phyloP scores from a whole-genome alignment of 2,888 invertebrate genomes.

The Pilophorus perplexus region DNA sequence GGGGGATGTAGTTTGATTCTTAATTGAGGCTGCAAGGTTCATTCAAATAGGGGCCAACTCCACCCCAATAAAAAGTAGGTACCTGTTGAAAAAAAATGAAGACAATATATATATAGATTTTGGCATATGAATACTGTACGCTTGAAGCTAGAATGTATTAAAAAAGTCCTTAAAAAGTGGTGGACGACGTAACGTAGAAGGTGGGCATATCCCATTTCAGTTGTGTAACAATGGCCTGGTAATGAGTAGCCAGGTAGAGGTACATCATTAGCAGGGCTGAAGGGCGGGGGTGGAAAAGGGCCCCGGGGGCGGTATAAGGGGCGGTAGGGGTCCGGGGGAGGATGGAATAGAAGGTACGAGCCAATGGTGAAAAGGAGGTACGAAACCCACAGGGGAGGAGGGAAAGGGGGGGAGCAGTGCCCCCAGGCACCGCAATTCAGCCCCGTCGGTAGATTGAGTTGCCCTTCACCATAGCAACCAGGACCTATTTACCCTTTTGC shows the following conservation, averaged over 20 bases:
- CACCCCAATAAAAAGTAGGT: no score
- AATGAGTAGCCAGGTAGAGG: slow-evolving; percentile 42
- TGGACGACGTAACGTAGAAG: background rate
- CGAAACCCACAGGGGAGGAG: background rate
- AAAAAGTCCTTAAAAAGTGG: background rate
- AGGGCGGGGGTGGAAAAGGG: background rate
- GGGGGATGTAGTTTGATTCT: no score
- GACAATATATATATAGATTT: no score
- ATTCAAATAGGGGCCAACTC: no score
- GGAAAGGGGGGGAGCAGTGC: slow-evolving; percentile 8
- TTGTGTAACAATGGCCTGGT: slow-evolving; percentile 41
- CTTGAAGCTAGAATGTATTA: no score
- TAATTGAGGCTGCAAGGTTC: no score
- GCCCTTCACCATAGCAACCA: slow-evolving; percentile 46
- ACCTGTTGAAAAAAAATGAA: no score
- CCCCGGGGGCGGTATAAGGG: slow-evolving; percentile 17
- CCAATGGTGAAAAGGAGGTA: slow-evolving; percentile 27
- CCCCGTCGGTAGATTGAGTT: slow-evolving; percentile 46
- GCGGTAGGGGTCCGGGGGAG: background rate
- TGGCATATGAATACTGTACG: no score
- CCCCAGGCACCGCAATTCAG: slow-evolving; percentile 38
- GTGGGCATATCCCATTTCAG: slow-evolving; percentile 31
- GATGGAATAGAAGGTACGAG: slow-evolving; percentile 27
- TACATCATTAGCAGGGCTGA: slow-evolving; percentile 37
- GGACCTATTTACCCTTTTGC: slow-evolving; percentile 46